Percentiles rank a stretch among this genome's conserved stretches.
These are phyloP conservation scores for Pluvianellus socialis DNA, from an alignment of 2,113 vertebrate genomes.

Conservation along the genomic window DNA sequence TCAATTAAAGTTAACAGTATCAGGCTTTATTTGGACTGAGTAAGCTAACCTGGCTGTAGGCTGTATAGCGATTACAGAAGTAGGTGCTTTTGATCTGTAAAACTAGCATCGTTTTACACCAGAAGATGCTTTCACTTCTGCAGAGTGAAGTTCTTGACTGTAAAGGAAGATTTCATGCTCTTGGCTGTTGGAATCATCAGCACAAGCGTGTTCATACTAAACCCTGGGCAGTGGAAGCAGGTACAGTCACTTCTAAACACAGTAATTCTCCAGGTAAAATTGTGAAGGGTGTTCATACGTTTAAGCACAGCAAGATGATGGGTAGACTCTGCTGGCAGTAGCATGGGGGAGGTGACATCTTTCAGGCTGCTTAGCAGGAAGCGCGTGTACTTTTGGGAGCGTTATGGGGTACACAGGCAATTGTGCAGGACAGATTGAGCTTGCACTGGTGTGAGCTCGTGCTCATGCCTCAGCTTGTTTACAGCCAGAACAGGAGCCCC, in stretches of 20 bases:
- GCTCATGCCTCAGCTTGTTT: neutral
- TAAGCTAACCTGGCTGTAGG: fast-evolving
- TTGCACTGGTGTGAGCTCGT: neutral
- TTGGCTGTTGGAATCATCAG: conserved; percentile 87
- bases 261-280: fast-evolving
- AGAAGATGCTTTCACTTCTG: conserved; percentile 7
- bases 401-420: fast-evolving
- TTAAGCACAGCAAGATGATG: neutral
- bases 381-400: fast-evolving
- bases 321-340: neutral
- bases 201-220: conserved; percentile 83
- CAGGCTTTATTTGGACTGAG: neutral
- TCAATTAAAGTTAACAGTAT: neutral
- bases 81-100: neutral
- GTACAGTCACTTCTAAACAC: conserved; percentile 49
- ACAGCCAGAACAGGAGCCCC: neutral
- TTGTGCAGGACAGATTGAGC: neutral
- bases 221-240: conserved; percentile 78
- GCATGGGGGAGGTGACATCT: neutral
- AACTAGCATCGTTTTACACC: neutral
- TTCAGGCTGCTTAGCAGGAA: neutral
- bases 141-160: conserved; percentile 87
- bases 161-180: conserved; percentile 94
- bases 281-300: fast-evolving
- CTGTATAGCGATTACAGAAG: neutral